Percentiles rank a stretch among this genome's conserved stretches.
phyloP scores from a whole-genome alignment of 2,113 vertebrate genomes.

The Orthonyx spaldingii region DNA sequence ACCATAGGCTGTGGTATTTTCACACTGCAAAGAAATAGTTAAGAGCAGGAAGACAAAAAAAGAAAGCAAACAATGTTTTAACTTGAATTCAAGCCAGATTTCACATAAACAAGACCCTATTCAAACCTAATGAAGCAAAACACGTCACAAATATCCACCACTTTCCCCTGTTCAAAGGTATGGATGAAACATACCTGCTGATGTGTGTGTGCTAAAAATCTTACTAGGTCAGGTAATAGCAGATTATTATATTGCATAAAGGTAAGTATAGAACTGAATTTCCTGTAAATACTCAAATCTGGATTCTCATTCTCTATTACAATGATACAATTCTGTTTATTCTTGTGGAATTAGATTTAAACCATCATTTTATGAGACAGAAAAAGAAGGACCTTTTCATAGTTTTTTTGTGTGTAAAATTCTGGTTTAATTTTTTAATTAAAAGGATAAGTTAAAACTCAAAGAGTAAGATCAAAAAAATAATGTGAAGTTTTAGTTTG shows the following conservation, averaged over 20 bases:
- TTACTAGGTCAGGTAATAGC: not conserved
- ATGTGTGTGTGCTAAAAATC: not conserved
- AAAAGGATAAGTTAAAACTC: not conserved
- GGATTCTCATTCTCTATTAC: not conserved
- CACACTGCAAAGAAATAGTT: conserved; percentile 69
- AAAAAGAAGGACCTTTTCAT: not conserved
- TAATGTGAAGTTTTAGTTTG: not conserved
- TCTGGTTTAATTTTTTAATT: not conserved
- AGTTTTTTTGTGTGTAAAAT: not conserved
- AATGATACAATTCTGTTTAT: not conserved
- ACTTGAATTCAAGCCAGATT: conserved; percentile 63
- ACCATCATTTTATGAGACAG: not conserved
- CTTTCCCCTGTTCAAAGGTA: not conserved
- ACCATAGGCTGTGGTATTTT: conserved; percentile 64
- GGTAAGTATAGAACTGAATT: not conserved
- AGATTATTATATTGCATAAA: not conserved
- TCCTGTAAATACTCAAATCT: not conserved
- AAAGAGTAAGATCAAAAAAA: not conserved
- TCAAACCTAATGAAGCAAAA: not conserved
- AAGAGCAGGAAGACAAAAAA: conserved; percentile 67
- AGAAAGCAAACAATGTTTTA: conserved; percentile 66
- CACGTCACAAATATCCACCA: not conserved
- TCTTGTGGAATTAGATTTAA: not conserved
- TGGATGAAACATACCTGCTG: not conserved
- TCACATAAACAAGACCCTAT: conserved; percentile 45